Conservation (phyloP, 2,797 vertebrate genomes). For the Halcyon leucocephala region DNA sequence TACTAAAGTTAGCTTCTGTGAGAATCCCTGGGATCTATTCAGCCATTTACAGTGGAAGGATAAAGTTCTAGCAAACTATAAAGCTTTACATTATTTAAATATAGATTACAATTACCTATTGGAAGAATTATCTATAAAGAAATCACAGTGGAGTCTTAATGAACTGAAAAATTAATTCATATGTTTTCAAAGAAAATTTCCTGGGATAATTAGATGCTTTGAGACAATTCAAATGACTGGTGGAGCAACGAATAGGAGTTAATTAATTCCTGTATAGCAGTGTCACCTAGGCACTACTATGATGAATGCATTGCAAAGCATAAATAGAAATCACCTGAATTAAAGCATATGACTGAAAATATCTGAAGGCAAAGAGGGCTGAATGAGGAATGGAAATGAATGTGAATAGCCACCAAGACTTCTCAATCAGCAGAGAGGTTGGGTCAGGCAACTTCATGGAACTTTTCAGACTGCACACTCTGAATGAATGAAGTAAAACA, state of each 20-base stretch:
- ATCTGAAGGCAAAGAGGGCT: neutral
- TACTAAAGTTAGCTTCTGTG: neutral
- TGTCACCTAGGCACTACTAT: neutral
- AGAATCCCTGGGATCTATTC: neutral
- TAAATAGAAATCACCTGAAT: conserved; percentile 44
- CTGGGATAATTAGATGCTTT: conserved; percentile 17
- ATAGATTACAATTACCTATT: neutral
- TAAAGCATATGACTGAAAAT: neutral
- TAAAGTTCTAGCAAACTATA: neutral
- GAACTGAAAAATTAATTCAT: conserved; percentile 18
- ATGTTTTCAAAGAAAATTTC: conserved; percentile 32
- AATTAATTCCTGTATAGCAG: conserved; percentile 3
- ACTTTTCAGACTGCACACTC: neutral
- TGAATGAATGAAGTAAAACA: neutral
- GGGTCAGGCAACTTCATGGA: neutral
- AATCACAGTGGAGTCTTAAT: conserved; percentile 1
- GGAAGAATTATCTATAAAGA: conserved; percentile 3
- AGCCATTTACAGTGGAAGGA: neutral
- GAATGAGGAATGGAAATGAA: neutral
- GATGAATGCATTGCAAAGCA: conserved; percentile 25
- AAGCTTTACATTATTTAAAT: neutral
- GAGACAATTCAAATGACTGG: conserved; percentile 10
- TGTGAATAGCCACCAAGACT: neutral
- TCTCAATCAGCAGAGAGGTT: neutral
- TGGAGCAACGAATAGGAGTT: neutral